phyloP scores from a whole-genome alignment of 2,797 vertebrate genomes.

The Schizothorax lantsangensis region DNA sequence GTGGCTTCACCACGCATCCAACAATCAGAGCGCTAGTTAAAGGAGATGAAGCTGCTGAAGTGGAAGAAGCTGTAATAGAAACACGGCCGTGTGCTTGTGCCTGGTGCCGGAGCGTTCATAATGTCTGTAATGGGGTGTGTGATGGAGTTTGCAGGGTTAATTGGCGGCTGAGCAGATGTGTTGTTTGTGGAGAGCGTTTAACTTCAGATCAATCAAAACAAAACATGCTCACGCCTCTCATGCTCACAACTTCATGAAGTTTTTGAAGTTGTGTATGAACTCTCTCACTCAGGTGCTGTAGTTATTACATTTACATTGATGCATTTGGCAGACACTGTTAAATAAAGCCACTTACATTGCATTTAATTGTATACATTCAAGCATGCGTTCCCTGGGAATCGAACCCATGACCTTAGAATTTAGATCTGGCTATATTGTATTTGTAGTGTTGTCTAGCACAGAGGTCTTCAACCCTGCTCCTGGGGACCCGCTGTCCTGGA shows the following conservation, averaged over 20 bases:
- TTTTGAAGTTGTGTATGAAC: background rate
- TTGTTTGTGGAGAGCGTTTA: conserved; percentile 70
- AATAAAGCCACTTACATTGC: background rate
- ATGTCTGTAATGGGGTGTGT: conserved; percentile 81
- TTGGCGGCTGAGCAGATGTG: conserved; percentile 76
- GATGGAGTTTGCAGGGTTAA: conserved; percentile 78
- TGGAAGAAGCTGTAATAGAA: conserved; percentile 59
- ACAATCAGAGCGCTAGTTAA: conserved; percentile 6
- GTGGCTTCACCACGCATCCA: conserved; percentile 29
- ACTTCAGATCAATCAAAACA: conserved; percentile 19
- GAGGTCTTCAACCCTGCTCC: too few species aligned
- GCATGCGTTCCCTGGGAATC: background rate
- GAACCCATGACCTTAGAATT: background rate
- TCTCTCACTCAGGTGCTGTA: background rate
- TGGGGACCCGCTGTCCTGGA: too few species aligned
- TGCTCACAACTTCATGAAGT: background rate
- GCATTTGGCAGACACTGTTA: background rate
- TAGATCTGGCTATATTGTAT: background rate
- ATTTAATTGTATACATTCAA: background rate
- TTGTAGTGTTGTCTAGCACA: too few species aligned
- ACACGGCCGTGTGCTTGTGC: conserved; percentile 42
- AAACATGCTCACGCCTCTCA: background rate
- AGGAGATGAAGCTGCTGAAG: conserved; percentile 20
- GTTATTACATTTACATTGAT: background rate
- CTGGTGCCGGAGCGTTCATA: conserved; percentile 68